Conservation (phyloP, 1,140 invertebrate genomes). For the Copidosoma floridanum region DNA sequence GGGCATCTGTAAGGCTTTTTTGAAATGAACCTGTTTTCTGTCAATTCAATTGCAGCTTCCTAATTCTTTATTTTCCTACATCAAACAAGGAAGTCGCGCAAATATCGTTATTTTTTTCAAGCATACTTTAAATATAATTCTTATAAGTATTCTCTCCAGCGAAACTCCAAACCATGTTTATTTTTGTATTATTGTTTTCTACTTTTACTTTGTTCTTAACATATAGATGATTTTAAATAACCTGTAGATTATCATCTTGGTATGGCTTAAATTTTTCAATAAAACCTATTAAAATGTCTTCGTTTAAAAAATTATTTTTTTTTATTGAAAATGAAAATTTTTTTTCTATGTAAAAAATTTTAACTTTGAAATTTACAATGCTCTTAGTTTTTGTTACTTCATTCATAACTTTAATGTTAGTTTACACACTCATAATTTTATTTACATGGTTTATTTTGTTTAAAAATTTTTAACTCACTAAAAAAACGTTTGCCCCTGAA, state of each 20-base stretch:
- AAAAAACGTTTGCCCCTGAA: too few relatives aligned
- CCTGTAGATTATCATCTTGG: not conserved
- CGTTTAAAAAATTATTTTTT: not conserved
- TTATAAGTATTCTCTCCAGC: not conserved
- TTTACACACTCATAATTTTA: not conserved
- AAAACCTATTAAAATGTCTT: too few relatives aligned
- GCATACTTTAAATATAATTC: not conserved
- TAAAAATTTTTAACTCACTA: too few relatives aligned
- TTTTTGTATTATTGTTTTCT: not conserved
- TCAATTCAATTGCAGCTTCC: not conserved
- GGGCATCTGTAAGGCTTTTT: not conserved
- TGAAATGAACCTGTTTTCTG: not conserved
- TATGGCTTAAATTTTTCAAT: too few relatives aligned
- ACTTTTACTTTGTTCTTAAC: not conserved
- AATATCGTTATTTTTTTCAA: not conserved
- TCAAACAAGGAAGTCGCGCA: not conserved
- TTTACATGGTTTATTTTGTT: too few relatives aligned
- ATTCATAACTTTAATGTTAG: not conserved
- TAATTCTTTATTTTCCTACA: not conserved
- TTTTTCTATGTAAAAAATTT: too few relatives aligned
- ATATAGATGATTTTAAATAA: not conserved
- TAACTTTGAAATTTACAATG: too few relatives aligned
- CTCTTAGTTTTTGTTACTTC: too few relatives aligned
- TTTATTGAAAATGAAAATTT: constrained; percentile 1
- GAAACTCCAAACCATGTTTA: not conserved